phyloP scores from a whole-genome alignment of 2,113 vertebrate genomes.

The Rhegmatorhina hoffmannsi region DNA sequence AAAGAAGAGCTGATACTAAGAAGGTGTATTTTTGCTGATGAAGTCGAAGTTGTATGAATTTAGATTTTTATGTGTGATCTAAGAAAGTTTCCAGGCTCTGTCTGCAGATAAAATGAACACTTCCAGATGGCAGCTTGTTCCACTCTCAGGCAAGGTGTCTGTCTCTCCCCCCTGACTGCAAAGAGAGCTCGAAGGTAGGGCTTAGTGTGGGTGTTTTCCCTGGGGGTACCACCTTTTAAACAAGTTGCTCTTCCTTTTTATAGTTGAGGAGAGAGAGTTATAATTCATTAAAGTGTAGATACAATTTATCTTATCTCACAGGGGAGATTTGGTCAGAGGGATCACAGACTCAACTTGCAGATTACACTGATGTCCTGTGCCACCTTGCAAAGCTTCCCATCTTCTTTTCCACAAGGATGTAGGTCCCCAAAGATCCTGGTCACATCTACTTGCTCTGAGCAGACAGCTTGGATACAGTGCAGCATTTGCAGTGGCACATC shows the following conservation, averaged over 20 bases:
- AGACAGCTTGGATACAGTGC: not conserved
- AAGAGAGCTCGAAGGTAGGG: not conserved
- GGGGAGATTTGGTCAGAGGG: not conserved
- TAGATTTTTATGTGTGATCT: not conserved
- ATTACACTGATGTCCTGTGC: fast-evolving
- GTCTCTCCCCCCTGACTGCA: not conserved
- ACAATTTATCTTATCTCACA: not conserved
- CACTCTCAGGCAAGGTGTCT: not conserved
- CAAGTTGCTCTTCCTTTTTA: not conserved
- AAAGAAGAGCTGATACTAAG: not conserved
- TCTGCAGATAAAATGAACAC: not conserved
- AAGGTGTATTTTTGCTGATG: not conserved
- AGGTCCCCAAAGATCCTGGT: not conserved
- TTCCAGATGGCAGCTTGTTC: slow-evolving; percentile 10
- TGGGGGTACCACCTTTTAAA: not conserved
- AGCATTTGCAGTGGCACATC: not conserved
- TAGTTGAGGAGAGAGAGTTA: not conserved
- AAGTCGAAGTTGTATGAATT: not conserved
- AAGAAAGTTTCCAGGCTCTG: not conserved
- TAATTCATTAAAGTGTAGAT: not conserved
- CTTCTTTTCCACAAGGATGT: not conserved
- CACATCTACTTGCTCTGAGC: not conserved
- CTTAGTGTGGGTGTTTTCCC: not conserved
- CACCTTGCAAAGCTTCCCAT: not conserved
- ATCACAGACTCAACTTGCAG: not conserved